These are phyloP conservation scores for Palythoa caribaeorum DNA, from an alignment of 92 coral and sea anemone genomes.

Conservation along the genomic window DNA sequence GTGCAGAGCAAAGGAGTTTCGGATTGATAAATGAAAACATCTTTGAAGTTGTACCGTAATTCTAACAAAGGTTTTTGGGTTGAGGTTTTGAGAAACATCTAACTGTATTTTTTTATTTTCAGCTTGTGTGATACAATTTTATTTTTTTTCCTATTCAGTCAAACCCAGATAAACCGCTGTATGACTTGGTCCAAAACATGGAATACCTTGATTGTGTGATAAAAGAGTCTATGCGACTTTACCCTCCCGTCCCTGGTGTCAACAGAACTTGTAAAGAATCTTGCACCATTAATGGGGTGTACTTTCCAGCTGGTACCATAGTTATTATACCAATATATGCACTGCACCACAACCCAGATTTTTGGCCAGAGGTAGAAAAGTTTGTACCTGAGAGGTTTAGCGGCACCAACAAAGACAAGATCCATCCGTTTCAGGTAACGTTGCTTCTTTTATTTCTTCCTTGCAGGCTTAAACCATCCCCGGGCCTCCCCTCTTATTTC, in stretches of 20 bases:
- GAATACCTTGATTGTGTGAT: constrained; percentile 78
- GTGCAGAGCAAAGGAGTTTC: no score
- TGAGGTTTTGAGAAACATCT: background rate
- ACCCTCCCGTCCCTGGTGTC: constrained; percentile 52
- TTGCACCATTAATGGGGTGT: constrained; percentile 47
- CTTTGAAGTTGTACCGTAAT: no score
- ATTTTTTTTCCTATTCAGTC: constrained; percentile 30
- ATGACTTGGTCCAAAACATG: constrained; percentile 65
- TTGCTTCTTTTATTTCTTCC: background rate
- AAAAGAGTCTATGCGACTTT: constrained; percentile 65
- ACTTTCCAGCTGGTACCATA: constrained; percentile 65
- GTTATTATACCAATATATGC: constrained; percentile 62
- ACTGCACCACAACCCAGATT: constrained; percentile 72
- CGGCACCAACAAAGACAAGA: constrained; percentile 60
- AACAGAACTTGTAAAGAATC: constrained; percentile 58
- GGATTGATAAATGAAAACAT: no score
- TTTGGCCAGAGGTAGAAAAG: constrained; percentile 71
- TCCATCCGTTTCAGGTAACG: constrained; percentile 65
- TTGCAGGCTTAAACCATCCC: no score
- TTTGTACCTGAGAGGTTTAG: constrained; percentile 83
- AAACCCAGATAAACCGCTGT: constrained; percentile 59
- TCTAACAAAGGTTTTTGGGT: no score
- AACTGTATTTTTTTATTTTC: background rate
- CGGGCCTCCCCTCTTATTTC: no score
- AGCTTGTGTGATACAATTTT: background rate